Evolutionary conservation across 1,140 invertebrate species (phyloP), one percentile per base, ranked within the genome.

Genomic region (Macrostomum lignano): DNA sequence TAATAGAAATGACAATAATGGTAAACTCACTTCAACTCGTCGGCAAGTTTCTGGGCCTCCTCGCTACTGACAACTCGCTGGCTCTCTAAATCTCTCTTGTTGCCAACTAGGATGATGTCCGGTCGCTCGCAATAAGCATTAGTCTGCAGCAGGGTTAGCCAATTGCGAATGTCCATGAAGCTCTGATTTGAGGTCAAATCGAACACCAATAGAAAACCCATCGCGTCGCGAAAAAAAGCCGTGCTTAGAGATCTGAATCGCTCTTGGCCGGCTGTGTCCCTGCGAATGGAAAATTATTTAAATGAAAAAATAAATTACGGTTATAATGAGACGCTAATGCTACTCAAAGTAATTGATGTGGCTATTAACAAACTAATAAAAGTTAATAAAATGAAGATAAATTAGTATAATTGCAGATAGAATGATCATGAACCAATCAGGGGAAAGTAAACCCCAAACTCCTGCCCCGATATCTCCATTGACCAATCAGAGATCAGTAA

Each of bases 141-240:
- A 17, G 71, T 72, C 67, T 70, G 71, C 22, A 93, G 60, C 54
- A 93, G 79, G 39, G 81, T 76, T 48, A 93, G 65, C 84, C 84
- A 93, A 60, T 84, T 81, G 48, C 75, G 66, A 25, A 86, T 76
- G 66, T 88, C 79, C 31, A 88, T 52, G 52, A 93, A 91, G 21
- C 78, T 86, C 46, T 77, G 72, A 60, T 91, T 79, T 63, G 73
- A 88, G 35, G 81, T 86, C 46, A 93, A 61, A 59, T 93, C 84
- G 63, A 93, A 93, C 23, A 93, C 64, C 7, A 93, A 62, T 31
- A 93, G 64, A 56, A 93, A 93, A 14, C 84, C 84, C 82, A 93
- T 93, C n/a, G 82, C 77, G 64, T 91, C 82, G 38, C 84, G 67
- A 61, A 88, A 93, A 60, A 91, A 93, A 25, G 81, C 77, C 35